phyloP scores from a whole-genome alignment of 2,113 vertebrate genomes.

The Hassar affinis region DNA sequence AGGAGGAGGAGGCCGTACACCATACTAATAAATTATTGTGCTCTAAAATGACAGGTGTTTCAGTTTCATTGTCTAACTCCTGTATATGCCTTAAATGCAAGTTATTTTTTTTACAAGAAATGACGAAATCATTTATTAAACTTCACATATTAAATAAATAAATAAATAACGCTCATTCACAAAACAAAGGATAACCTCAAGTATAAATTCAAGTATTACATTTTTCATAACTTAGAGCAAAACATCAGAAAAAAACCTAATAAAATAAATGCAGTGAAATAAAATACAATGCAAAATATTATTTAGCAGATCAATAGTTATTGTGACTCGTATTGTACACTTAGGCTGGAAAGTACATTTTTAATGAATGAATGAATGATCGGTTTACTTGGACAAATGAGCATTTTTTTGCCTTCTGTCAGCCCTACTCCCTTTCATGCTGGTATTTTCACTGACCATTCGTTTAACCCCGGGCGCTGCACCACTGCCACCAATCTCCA shows the following conservation, averaged over 20 bases:
- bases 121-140: background rate
- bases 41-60: no score
- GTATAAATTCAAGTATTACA: background rate
- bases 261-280: background rate
- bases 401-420: slow-evolving; percentile 71
- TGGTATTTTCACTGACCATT: slow-evolving; percentile 59
- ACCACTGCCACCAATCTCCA: slow-evolving; percentile 54
- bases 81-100: background rate
- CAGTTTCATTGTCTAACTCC: no score
- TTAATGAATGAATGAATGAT: background rate
- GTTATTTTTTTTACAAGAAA: background rate
- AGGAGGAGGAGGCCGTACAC: no score
- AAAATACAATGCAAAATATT: slow-evolving; percentile 33
- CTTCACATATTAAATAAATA: background rate
- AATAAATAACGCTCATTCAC: slow-evolving; percentile 13
- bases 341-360: background rate
- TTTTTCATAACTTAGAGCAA: background rate
- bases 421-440: slow-evolving; percentile 62
- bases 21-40: no score
- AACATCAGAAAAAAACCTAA: background rate
- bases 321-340: slow-evolving; percentile 22
- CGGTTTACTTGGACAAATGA: slow-evolving; percentile 67
- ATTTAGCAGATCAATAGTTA: slow-evolving; percentile 1
- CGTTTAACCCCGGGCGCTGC: slow-evolving; percentile 61
- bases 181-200: background rate